phyloP scores from a whole-genome alignment of 2,797 vertebrate species.

The Oceanodroma leucorhoa region DNA sequence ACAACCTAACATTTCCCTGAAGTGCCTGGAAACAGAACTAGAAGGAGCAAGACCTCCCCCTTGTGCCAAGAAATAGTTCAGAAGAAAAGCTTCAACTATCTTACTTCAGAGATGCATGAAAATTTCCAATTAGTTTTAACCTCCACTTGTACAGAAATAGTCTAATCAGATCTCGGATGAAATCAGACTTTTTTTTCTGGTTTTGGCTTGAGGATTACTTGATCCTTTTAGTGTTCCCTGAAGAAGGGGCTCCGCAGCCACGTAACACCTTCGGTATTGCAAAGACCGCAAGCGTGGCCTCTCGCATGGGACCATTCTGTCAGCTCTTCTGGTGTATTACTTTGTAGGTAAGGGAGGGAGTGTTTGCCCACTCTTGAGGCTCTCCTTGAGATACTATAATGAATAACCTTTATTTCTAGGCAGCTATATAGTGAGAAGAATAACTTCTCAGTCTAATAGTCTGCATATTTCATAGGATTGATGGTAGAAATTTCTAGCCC shows the following conservation, averaged over 20 bases:
- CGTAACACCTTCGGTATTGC: not conserved
- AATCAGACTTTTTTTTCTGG: not conserved
- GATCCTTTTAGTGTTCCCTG: not conserved
- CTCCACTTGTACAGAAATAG: not conserved
- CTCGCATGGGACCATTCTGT: not conserved
- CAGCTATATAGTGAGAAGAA: not conserved
- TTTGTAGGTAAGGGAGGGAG: not conserved
- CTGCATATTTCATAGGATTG: not conserved
- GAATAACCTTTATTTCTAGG: not conserved
- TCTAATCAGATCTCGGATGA: not conserved
- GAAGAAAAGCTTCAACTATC: not conserved
- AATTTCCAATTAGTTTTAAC: not conserved
- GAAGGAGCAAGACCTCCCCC: constrained; percentile 50
- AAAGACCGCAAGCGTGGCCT: accelerated
- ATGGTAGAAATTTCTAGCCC: not conserved
- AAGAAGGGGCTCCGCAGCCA: not conserved
- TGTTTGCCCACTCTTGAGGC: not conserved
- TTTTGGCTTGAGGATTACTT: not conserved
- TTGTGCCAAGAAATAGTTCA: constrained; percentile 30
- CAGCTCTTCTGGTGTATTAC: not conserved
- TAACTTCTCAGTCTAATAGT: not conserved
- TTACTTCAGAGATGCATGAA: not conserved
- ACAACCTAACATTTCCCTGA: not conserved
- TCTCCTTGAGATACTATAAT: not conserved
- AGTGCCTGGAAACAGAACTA: not conserved